Evolutionary conservation across 2,888 invertebrate species (phyloP), one percentile per base, ranked within the genome.

Genomic region (Sceliomorpha sp.): DNA sequence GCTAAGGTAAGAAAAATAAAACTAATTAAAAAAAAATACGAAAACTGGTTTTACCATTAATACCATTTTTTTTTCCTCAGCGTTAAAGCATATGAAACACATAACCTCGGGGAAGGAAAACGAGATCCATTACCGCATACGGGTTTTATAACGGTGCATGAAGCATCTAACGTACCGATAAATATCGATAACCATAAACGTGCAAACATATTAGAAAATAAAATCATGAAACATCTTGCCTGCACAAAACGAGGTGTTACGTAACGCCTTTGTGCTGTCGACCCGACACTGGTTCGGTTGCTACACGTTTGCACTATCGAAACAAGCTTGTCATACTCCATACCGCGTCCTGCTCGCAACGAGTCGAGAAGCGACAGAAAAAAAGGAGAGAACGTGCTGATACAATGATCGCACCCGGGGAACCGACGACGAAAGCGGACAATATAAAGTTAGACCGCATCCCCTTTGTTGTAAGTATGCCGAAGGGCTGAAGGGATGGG

Each of bases 1-100:
- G 91, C 92, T n/a, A 96, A 96, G 86, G 89, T 90, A 80, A 60
- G 40, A 36, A 8, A 6, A 2, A 4, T n/a, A n/a, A n/a, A n/a
- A n/a, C n/a, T n/a, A n/a, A n/a, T n/a, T n/a, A n/a, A n/a, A n/a
- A n/a, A n/a, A n/a, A n/a, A n/a, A n/a, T n/a, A n/a, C n/a, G n/a
- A n/a, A n/a, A n/a, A n/a, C n/a, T n/a, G n/a, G n/a, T n/a, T n/a
- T n/a, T n/a, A n/a, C n/a, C n/a, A n/a, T n/a, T n/a, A n/a, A n/a
- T n/a, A n/a, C n/a, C n/a, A n/a, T n/a, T n/a, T n/a, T n/a, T n/a
- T n/a, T n/a, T n/a, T n/a, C n/a, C n/a, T n/a, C n/a, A n/a, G n/a
- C n/a, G n/a, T n/a, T n/a, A n/a, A n/a, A n/a, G n/a, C n/a, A n/a
- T n/a, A n/a, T n/a, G n/a, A n/a, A n/a, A n/a, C n/a, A n/a, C n/a